Conservation (phyloP, 2,888 invertebrate species). For the Cerastis leucographa region DNA sequence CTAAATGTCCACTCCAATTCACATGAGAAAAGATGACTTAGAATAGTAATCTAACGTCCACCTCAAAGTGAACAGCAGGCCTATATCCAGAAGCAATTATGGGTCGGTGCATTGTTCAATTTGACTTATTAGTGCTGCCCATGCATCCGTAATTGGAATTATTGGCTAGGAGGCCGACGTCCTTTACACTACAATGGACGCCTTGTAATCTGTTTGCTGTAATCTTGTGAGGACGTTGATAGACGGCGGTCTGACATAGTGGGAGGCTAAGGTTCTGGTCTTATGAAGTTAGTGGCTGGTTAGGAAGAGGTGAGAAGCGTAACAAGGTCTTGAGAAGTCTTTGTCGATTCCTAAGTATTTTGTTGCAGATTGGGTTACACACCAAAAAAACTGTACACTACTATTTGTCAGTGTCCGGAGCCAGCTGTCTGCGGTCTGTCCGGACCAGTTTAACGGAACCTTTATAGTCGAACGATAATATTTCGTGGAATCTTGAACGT, state of each 20-base stretch:
- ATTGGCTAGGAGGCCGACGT: conserved; percentile 72
- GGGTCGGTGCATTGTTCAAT: conserved; percentile 84
- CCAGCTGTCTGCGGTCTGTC: background rate
- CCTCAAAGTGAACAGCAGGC: conserved; percentile 51
- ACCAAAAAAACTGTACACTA: background rate
- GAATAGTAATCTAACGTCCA: conserved; percentile 17
- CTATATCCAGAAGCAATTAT: conserved; percentile 79
- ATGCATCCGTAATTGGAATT: conserved; percentile 82
- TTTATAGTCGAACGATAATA: background rate
- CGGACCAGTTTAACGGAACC: background rate
- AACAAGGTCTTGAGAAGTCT: background rate
- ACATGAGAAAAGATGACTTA: conserved; percentile 33
- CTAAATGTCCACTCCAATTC: conserved; percentile 1
- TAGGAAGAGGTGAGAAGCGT: background rate
- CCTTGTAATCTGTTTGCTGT: conserved; percentile 69
- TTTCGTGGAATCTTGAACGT: background rate
- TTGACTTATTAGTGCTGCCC: conserved; percentile 84
- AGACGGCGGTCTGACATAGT: conserved; percentile 18
- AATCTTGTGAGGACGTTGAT: conserved; percentile 67
- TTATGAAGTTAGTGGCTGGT: background rate
- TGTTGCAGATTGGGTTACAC: background rate
- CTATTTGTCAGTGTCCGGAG: background rate
- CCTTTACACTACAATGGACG: conserved; percentile 64
- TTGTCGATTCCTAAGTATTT: background rate
- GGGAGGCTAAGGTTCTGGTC: background rate